These are phyloP conservation scores for Tympanoctomys barrerae DNA, from an alignment of 2,797 vertebrate species.

Conservation along the genomic window DNA sequence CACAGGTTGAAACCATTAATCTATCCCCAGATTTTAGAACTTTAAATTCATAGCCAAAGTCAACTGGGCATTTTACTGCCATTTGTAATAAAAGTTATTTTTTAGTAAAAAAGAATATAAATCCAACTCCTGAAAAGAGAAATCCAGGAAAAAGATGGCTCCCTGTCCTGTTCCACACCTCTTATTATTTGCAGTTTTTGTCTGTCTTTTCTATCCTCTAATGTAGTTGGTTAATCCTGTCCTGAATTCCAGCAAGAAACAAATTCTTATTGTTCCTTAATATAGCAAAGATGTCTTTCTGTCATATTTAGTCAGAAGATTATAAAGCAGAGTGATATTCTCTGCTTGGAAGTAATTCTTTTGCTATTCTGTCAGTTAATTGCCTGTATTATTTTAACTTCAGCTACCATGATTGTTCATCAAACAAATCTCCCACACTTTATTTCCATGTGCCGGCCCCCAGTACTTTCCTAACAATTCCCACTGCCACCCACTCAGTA, in stretches of 20 bases:
- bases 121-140: background rate
- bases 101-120: conserved; percentile 31
- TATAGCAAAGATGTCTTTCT: background rate
- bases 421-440: background rate
- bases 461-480: background rate
- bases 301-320: background rate
- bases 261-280: background rate
- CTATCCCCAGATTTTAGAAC: conserved; percentile 26
- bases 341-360: background rate
- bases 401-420: background rate
- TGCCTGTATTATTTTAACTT: background rate
- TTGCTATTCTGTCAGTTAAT: background rate
- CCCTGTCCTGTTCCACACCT: too few relatives aligned
- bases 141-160: background rate
- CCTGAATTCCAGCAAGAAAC: background rate
- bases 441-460: background rate
- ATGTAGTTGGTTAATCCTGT: background rate
- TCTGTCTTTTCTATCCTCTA: background rate
- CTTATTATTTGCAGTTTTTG: background rate
- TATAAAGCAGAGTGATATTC: background rate
- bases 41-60: conserved; percentile 21
- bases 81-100: conserved; percentile 28
- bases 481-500: background rate
- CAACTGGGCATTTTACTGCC: conserved; percentile 43
- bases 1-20: conserved; percentile 43